phyloP scores from a whole-genome alignment of 1,140 invertebrate genomes.

The Aphaenogaster floridana region DNA sequence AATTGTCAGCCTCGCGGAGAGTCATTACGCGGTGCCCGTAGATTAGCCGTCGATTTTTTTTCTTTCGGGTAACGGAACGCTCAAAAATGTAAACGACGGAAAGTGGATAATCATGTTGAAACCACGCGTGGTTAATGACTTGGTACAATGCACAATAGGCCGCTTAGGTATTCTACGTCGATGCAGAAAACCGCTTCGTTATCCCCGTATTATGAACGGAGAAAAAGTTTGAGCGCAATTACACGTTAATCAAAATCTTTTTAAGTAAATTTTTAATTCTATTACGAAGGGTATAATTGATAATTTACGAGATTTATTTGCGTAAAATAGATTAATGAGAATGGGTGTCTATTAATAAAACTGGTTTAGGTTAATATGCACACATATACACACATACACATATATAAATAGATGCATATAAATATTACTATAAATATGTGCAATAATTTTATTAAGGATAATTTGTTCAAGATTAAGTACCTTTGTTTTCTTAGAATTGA shows the following conservation, averaged over 20 bases:
- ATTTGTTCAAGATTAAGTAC: neutral
- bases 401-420: neutral
- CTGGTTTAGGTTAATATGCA: neutral
- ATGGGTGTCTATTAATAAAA: neutral
- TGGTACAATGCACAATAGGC: conserved; percentile 54
- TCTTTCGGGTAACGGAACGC: neutral
- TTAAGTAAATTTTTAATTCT: conserved; percentile 16
- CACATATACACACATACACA: too few species aligned
- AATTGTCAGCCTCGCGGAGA: conserved; percentile 59
- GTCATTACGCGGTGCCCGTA: conserved; percentile 41
- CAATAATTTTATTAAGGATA: neutral
- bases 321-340: neutral
- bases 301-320: neutral
- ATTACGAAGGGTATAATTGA: neutral
- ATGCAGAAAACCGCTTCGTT: conserved; percentile 61
- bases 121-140: conserved; percentile 54
- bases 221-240: conserved; percentile 35
- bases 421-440: neutral
- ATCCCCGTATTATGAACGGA: conserved; percentile 35
- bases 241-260: conserved; percentile 34
- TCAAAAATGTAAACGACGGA: conserved; percentile 59
- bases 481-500: neutral
- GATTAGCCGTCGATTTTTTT: conserved; percentile 44
- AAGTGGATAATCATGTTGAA: conserved; percentile 54
- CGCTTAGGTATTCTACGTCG: conserved; percentile 33